Conservation (phyloP, 2,797 vertebrate species). For the Galaxias olidus region DNA sequence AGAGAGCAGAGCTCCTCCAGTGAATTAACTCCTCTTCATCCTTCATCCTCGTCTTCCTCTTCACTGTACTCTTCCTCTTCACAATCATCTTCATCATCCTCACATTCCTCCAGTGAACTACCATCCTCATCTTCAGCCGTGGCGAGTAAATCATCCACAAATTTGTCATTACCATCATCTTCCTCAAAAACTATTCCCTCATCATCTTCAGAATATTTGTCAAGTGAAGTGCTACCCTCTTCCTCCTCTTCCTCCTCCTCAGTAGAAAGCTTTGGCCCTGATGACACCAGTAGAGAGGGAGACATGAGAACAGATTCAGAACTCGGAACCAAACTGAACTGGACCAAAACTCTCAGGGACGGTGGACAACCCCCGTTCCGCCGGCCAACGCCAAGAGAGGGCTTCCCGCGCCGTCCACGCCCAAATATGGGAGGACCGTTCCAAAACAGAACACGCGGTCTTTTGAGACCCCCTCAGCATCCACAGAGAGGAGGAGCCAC, state of each 20-base stretch:
- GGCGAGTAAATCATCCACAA: conserved; percentile 10
- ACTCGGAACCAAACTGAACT: conserved; percentile 21
- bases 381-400: conserved; percentile 11
- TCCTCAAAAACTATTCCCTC: no score
- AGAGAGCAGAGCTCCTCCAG: conserved; percentile 15
- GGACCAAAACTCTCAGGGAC: conserved; percentile 19
- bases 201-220: no score
- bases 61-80: background rate
- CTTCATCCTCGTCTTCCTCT: conserved; percentile 13
- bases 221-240: background rate
- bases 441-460: conserved; percentile 49
- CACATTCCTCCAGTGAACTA: background rate
- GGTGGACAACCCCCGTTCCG: conserved; percentile 6
- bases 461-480: conserved; percentile 35
- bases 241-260: background rate
- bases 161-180: no score
- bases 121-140: conserved; percentile 14
- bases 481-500: conserved; percentile 33
- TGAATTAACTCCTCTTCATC: background rate
- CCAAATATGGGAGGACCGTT: conserved; percentile 29
- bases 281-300: conserved; percentile 1
- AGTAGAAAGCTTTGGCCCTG: background rate
- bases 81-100: background rate
- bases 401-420: conserved; percentile 1
- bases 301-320: background rate